Base-by-base conservation (phyloP, 1,140 invertebrate species). In the Heliconius melpomene region DNA sequence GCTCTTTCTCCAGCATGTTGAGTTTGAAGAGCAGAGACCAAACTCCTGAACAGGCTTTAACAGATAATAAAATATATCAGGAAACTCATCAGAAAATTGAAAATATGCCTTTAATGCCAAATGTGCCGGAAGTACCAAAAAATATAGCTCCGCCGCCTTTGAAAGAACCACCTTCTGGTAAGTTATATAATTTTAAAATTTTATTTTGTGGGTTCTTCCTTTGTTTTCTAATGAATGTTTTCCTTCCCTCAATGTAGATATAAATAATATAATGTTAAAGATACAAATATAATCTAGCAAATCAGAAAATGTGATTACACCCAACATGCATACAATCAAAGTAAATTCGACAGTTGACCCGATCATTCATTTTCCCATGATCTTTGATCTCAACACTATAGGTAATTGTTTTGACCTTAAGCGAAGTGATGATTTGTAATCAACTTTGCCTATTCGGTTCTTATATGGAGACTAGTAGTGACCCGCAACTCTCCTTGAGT, bases 1-100 rank as follows among this genome's bases (percentile, higher is more conserved):
- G 95, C 6, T 95, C 95, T 7, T 96, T 96, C 82, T 95, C 95
- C 0, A 95, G 94, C 77, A 95, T 95, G 88, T 77, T 94, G 71
- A 94, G 79, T 76, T 80, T 88, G 81, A 94, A 93, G 78, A 89
- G 88, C 72, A 77, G 88, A n/a, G 92, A 92, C 29, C 87, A 88
- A 16, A 92, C 88, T 2, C 89, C 90, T 29, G 91, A 89, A 52
- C 50, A 52, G 7, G 16, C 18, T 7, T 20, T 7, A 80, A 23
- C 23, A 26, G 87, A 84, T 1, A 80, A 29, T 52, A 84, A 77
- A 20, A 78, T 54, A 6, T 79, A 79, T 13, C 29, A 79, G 11
- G 82, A 84, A 11, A 57, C 78, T 29, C 52, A 78, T 16, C 79
- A 79, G 18, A 75, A 78, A 70, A 26, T 82, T 26, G 71, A 83